Evolutionary conservation across 2,888 invertebrate species (phyloP), one percentile per base, ranked within the genome.

Genomic region (Troides oblongomaculatus): DNA sequence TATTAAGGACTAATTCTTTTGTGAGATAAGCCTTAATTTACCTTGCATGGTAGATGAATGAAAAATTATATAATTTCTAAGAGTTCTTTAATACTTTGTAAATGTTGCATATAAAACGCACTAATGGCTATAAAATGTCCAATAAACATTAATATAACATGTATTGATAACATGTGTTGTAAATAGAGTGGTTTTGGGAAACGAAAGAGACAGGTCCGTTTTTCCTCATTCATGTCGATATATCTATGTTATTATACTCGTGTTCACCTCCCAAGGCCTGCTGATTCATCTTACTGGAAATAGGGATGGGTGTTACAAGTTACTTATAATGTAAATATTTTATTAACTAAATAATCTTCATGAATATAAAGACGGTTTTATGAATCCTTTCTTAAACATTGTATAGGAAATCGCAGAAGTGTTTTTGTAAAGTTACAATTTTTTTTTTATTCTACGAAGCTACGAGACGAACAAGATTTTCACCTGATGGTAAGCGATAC

Each of bases 171-270:
- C 43, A 18, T 23, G 18, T 43, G 39, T 43, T 46, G 43, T 59
- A 59, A 46, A 46, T 65, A 43, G 18, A 25, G 18, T 43, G 25
- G 59, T 59, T 30, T 36, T 64, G 8, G 63, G 36, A 60, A 50
- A 66, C 68, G 70, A 67, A 62, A 73, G 60, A 63, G 43, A 56
- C 25, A 7, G 14, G 25, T 30, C 12, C 39, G 30, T 64, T 71
- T 74, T 75, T 75, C 74, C 72, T 75, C 74, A 74, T 74, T 74
- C 73, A 73, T 72, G 68, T 68, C 61, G 60, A 71, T 71, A 70
- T 66, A 62, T 58, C 58, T 43, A 30, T 65, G 58, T 61, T 25
- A 6, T 56, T 60, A n/a, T 36, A 50, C 46, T 25, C 25, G 57
- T 57, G 23, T 25, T 62, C 25, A 56, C 36, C 67, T 62, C 23